A percentile compares a stretch with the other conserved stretches of the same genome.
phyloP scores from a whole-genome alignment of 2,888 invertebrate genomes.

The Troglohyphantes excavatus region DNA sequence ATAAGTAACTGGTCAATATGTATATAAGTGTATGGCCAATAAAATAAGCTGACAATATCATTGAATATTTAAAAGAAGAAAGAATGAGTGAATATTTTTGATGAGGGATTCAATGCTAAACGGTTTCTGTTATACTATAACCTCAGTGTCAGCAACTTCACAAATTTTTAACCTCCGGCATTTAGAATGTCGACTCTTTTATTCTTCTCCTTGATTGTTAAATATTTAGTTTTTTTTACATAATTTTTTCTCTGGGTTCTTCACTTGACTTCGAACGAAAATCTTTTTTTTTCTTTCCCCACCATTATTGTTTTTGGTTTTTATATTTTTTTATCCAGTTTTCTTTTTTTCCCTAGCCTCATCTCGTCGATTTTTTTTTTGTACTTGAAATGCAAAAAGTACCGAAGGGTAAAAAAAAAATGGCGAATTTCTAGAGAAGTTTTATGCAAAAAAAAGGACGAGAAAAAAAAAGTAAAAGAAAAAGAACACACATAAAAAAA shows the following conservation, averaged over 20 bases:
- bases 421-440: conserved; percentile 52
- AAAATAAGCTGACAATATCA: too few relatives aligned
- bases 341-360: conserved; percentile 1
- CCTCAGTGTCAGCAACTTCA: not conserved
- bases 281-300: conserved; percentile 15
- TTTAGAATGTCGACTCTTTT: not conserved
- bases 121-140: conserved; percentile 20
- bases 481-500: conserved; percentile 5
- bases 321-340: not conserved
- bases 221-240: conserved; percentile 32
- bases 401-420: conserved; percentile 41
- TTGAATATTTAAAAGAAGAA: too few relatives aligned
- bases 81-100: too few relatives aligned
- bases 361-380: conserved; percentile 20
- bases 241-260: conserved; percentile 14
- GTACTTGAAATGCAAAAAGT: conserved; percentile 51
- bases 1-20: too few relatives aligned
- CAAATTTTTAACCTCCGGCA: conserved; percentile 39
- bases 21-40: too few relatives aligned
- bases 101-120: not conserved
- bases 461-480: conserved; percentile 7
- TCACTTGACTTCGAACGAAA: not conserved
- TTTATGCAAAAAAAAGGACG: conserved; percentile 40
- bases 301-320: not conserved
- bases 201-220: conserved; percentile 3